phyloP scores from a whole-genome alignment of 2,113 vertebrate genomes.

The Nymphicus hollandicus region DNA sequence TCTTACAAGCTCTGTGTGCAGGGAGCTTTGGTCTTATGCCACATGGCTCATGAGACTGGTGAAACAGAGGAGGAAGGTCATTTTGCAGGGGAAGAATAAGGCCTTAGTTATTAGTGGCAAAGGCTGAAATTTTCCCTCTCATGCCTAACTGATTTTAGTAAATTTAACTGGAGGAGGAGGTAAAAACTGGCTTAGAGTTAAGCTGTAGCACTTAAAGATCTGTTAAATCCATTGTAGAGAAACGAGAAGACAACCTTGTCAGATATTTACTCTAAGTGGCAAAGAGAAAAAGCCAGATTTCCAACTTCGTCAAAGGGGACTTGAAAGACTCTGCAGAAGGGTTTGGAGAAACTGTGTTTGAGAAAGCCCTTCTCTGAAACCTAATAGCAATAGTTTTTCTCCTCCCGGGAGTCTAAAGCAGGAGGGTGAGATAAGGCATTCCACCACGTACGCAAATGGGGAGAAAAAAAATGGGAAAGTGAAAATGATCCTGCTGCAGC shows the following conservation, averaged over 20 bases:
- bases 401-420: background rate
- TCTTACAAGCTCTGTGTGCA: background rate
- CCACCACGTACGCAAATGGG: background rate
- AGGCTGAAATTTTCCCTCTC: constrained; percentile 12
- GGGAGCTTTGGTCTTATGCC: background rate
- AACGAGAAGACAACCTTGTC: constrained; percentile 1
- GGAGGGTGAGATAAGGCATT: constrained; percentile 41
- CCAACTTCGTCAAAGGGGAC: background rate
- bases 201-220: background rate
- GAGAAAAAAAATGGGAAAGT: background rate
- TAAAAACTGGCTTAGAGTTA: constrained; percentile 28
- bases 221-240: background rate
- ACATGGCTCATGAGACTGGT: background rate
- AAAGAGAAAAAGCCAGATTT: background rate
- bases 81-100: background rate
- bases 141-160: constrained; percentile 32
- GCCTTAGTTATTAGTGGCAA: constrained; percentile 3
- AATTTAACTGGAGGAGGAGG: background rate
- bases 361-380: constrained; percentile 6
- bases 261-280: background rate
- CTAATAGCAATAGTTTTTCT: background rate
- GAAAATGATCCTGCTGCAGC: background rate
- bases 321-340: constrained; percentile 14
- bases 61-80: background rate
- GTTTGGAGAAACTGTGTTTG: background rate